phyloP scores from a whole-genome alignment of 2,113 vertebrate species.

The Apteryx mantelli region DNA sequence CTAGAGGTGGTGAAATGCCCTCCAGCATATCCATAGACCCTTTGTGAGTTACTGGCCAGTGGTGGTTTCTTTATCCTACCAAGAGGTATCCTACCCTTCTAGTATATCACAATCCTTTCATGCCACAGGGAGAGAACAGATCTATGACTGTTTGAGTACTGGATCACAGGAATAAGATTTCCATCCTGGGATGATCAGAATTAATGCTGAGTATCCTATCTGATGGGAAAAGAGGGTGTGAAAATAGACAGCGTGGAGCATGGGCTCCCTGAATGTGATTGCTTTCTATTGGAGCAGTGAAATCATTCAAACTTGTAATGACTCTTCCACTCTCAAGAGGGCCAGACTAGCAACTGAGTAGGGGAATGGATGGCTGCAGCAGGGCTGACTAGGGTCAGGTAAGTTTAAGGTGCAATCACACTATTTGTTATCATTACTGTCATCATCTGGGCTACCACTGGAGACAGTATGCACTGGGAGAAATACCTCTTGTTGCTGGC shows the following conservation, averaged over 20 bases:
- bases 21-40: background rate
- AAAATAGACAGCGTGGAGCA: background rate
- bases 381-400: background rate
- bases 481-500: background rate
- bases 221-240: background rate
- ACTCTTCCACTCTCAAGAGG: background rate
- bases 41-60: background rate
- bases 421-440: background rate
- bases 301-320: background rate
- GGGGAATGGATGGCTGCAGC: background rate
- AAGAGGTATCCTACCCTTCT: background rate
- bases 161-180: background rate
- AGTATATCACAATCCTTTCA: background rate
- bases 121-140: background rate
- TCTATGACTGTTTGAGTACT: background rate
- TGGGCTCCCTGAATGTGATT: background rate
- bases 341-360: background rate
- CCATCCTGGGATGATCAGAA: background rate
- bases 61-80: background rate
- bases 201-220: background rate
- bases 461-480: background rate
- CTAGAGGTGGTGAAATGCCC: background rate
- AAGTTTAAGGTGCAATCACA: background rate
- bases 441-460: background rate
- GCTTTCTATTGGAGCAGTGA: background rate